phyloP scores from a whole-genome alignment of 2,888 invertebrate genomes.

The Lordiphosa andalusiaca region DNA sequence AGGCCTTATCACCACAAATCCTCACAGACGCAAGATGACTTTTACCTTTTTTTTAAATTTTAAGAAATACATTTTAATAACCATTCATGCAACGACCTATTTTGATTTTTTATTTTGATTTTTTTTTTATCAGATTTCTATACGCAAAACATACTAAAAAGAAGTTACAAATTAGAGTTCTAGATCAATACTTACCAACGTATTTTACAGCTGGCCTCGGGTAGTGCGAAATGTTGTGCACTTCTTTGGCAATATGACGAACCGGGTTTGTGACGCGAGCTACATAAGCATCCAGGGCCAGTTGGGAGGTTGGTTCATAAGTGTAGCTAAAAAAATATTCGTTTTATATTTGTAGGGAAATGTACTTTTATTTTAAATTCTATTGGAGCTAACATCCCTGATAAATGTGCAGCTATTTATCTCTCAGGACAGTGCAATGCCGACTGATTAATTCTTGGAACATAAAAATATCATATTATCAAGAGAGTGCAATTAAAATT shows the following conservation, averaged over 20 bases:
- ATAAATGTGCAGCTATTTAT: too few species aligned
- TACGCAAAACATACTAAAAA: too few species aligned
- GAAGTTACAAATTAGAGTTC: not conserved
- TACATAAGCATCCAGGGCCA: slow-evolving; percentile 85
- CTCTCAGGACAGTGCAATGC: too few species aligned
- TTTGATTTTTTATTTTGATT: slow-evolving; percentile 23
- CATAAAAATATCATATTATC: too few species aligned
- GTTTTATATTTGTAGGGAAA: too few species aligned
- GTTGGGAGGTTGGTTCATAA: slow-evolving; percentile 80
- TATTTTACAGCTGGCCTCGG: slow-evolving; percentile 85
- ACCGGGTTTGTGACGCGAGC: slow-evolving; percentile 85
- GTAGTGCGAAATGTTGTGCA: slow-evolving; percentile 85
- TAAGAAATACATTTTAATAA: slow-evolving; percentile 61
- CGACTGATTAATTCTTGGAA: too few species aligned
- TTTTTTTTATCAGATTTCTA: not conserved
- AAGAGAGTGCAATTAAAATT: too few species aligned
- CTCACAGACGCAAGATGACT: slow-evolving; percentile 92
- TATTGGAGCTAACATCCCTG: not conserved
- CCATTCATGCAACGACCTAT: slow-evolving; percentile 38
- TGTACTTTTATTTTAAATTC: not conserved
- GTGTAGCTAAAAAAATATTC: slow-evolving; percentile 48
- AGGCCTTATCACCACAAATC: slow-evolving; percentile 90
- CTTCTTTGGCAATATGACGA: slow-evolving; percentile 84
- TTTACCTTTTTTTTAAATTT: slow-evolving; percentile 83
- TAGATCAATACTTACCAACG: slow-evolving; percentile 82